phyloP scores from a whole-genome alignment of 2,888 invertebrate species.

The Terebella lapidaria region DNA sequence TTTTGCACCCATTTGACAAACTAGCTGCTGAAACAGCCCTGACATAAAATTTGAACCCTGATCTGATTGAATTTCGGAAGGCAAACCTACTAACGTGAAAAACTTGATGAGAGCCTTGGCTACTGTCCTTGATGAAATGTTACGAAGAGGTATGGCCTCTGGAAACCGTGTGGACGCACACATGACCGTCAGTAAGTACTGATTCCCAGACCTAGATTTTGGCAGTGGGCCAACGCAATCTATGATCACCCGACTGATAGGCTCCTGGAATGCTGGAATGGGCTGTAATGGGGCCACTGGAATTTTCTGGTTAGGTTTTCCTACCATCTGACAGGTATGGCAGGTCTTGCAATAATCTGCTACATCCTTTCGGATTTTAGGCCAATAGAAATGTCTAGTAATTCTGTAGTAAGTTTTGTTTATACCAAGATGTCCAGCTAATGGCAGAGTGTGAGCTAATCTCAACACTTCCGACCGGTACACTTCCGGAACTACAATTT shows the following conservation, averaged over 20 bases:
- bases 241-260: neutral
- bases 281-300: neutral
- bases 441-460: neutral
- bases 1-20: slow-evolving; percentile 6
- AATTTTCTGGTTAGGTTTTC: neutral
- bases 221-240: slow-evolving; percentile 6
- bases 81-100: slow-evolving; percentile 3
- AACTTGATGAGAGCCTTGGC: neutral
- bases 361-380: neutral
- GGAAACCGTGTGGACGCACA: slow-evolving; percentile 11
- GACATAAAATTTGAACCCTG: slow-evolving; percentile 12
- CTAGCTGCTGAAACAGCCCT: slow-evolving; percentile 8
- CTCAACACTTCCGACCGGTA: neutral
- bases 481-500: neutral
- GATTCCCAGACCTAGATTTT: neutral
- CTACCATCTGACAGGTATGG: neutral
- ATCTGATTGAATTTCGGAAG: slow-evolving; percentile 7
- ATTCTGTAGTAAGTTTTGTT: neutral
- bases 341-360: neutral
- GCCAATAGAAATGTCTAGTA: neutral
- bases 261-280: slow-evolving; percentile 1
- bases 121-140: slow-evolving; percentile 2
- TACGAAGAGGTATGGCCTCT: slow-evolving; percentile 8
- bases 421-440: neutral
- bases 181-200: slow-evolving; percentile 2